Percentiles rank a stretch among this genome's conserved stretches.
Conservation (phyloP, 2,113 vertebrate genomes). For the Pseudorectes ferrugineus region DNA sequence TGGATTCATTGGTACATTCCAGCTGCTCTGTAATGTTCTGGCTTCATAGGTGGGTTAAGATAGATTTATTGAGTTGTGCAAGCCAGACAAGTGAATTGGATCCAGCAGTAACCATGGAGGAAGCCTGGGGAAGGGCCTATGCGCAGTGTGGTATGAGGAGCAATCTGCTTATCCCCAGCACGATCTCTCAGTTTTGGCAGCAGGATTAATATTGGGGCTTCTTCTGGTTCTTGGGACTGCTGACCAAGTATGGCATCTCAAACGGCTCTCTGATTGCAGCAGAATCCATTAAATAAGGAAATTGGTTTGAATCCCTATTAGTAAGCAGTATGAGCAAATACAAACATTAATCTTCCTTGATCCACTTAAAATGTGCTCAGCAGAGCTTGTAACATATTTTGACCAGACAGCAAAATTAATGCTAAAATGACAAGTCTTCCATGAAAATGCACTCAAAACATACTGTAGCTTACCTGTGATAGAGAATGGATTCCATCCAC, state of each 20-base stretch:
- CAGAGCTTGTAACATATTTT: not conserved
- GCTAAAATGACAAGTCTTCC: not conserved
- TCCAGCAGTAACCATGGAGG: not conserved
- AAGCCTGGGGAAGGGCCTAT: not conserved
- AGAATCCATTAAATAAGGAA: not conserved
- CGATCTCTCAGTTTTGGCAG: not conserved
- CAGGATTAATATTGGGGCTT: not conserved
- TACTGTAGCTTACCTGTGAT: slow-evolving; percentile 75
- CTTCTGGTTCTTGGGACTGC: not conserved
- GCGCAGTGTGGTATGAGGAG: fast-evolving
- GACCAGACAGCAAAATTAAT: not conserved
- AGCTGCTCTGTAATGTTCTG: not conserved
- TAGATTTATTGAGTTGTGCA: not conserved
- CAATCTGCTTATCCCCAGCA: not conserved
- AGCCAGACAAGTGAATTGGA: not conserved
- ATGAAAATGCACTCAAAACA: not conserved
- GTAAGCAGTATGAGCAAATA: not conserved
- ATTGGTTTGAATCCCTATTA: not conserved
- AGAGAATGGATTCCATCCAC: slow-evolving; percentile 88
- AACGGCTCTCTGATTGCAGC: fast-evolving
- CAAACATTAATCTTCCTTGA: not conserved
- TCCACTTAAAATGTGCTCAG: not conserved
- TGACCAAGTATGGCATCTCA: not conserved
- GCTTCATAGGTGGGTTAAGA: not conserved
- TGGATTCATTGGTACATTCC: not conserved